Evolutionary conservation across 2,888 invertebrate species (phyloP).

Genomic region (Ferdinandea cuprea): DNA sequence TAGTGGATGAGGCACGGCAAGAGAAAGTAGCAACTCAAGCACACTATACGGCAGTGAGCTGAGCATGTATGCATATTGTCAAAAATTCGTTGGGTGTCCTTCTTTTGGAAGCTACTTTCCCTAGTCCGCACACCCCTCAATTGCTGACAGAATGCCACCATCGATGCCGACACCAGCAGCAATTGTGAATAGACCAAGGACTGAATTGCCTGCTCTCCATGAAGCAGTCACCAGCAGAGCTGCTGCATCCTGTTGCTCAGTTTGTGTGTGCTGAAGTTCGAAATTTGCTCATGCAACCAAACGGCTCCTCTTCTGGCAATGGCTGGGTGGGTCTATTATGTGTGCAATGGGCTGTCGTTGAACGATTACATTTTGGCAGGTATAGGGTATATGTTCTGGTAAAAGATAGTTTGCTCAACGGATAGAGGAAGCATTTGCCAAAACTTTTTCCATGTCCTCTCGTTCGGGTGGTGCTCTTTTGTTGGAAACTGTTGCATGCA

Average conservation of each 20-base stretch:
- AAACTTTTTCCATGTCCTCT: conserved; percentile 39
- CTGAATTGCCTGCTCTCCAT: conserved; percentile 3
- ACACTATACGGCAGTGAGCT: conserved; percentile 9
- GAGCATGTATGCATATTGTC: conserved; percentile 60
- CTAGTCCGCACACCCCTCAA: too few species aligned
- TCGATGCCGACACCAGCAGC: conserved; percentile 31
- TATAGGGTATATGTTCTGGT: conserved; percentile 9
- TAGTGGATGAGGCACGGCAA: background rate
- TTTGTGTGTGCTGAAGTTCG: conserved; percentile 39
- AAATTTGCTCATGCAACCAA: conserved; percentile 59
- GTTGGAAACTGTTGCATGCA: conserved; percentile 53
- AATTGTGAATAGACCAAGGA: conserved; percentile 13
- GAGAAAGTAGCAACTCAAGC: conserved; percentile 7
- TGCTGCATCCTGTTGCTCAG: conserved; percentile 60
- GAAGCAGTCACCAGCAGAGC: background rate
- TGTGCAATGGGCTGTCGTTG: conserved; percentile 34
- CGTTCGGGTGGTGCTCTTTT: conserved; percentile 27
- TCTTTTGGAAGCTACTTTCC: conserved; percentile 19
- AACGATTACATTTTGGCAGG: conserved; percentile 45
- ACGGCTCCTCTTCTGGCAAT: conserved; percentile 6
- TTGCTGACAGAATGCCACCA: conserved; percentile 13
- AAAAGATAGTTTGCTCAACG: conserved; percentile 51
- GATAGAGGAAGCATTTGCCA: conserved; percentile 59
- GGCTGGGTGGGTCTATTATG: background rate
- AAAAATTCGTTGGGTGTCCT: conserved; percentile 38